A percentile compares a stretch with the other conserved stretches of the same genome.
Evolutionary conservation across 2,113 vertebrate genomes (phyloP).

Genomic region (Pedionomus torquatus): DNA sequence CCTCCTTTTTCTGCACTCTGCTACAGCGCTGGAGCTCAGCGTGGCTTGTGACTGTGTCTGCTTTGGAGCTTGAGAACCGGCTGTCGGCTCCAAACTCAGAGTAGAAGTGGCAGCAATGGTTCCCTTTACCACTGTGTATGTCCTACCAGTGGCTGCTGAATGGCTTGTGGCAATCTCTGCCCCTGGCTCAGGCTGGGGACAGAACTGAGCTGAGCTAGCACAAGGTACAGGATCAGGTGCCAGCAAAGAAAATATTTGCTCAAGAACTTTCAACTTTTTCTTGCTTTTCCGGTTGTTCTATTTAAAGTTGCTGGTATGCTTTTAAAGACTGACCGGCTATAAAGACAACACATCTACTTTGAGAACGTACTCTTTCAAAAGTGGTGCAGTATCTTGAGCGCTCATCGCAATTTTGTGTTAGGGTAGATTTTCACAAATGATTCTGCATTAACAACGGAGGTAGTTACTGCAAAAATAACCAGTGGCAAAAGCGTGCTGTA

Average conservation of each 20-base stretch:
- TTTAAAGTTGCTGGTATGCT: background rate
- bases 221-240: background rate
- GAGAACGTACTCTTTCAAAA: background rate
- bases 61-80: background rate
- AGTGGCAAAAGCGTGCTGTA: background rate
- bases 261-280: background rate
- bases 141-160: background rate
- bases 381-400: fast-evolving
- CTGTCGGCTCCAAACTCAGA: background rate
- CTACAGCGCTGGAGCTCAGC: background rate
- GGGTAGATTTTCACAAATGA: background rate
- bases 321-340: background rate
- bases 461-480: background rate
- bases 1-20: background rate
- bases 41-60: background rate
- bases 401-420: background rate
- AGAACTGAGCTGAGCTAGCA: background rate
- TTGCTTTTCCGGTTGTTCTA: background rate
- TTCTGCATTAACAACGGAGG: background rate
- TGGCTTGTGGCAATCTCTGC: background rate
- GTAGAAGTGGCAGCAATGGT: background rate
- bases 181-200: background rate
- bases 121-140: fast-evolving
- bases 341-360: background rate
- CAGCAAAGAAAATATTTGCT: background rate